Evolutionary conservation across 1,140 invertebrate genomes (phyloP).

Genomic region (Drosophila sulfurigaster): DNA sequence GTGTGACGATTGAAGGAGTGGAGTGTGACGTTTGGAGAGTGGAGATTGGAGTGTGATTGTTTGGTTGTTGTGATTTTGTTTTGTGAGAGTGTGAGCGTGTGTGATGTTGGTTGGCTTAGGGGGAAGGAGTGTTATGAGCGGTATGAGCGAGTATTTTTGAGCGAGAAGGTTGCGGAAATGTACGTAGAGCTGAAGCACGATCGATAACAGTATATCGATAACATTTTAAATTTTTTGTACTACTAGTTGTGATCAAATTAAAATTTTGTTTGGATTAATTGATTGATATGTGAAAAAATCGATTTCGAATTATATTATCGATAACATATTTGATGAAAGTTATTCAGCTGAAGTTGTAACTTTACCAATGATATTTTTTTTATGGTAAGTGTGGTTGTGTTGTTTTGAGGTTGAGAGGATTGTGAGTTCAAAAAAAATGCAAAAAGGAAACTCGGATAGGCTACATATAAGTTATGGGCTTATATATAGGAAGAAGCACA

Average conservation of each 20-base stretch:
- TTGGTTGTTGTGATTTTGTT: constrained; percentile 23
- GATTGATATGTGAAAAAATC: constrained; percentile 3
- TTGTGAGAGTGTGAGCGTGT: constrained; percentile 43
- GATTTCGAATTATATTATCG: constrained; percentile 6
- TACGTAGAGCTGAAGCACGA: constrained; percentile 29
- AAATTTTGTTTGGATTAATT: background rate
- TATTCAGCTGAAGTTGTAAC: constrained; percentile 20
- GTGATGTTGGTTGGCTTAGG: constrained; percentile 73
- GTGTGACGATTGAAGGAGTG: background rate
- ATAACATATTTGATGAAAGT: constrained; percentile 23
- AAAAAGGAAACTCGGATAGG: constrained; percentile 49
- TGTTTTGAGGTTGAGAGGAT: constrained; percentile 32
- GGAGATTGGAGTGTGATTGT: constrained; percentile 12
- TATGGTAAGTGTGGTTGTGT: constrained; percentile 27
- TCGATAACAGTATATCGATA: constrained; percentile 28
- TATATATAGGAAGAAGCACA: constrained; percentile 54
- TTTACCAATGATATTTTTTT: constrained; percentile 23
- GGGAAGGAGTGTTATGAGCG: constrained; percentile 73
- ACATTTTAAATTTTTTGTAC: background rate
- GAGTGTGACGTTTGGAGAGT: constrained; percentile 25
- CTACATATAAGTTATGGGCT: constrained; percentile 44
- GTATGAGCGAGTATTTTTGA: constrained; percentile 75
- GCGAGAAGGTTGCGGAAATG: constrained; percentile 54
- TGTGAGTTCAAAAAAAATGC: constrained; percentile 56
- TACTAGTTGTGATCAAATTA: background rate